phyloP scores from a whole-genome alignment of 2,797 vertebrate genomes.

The Dendrocincla fuliginosa region DNA sequence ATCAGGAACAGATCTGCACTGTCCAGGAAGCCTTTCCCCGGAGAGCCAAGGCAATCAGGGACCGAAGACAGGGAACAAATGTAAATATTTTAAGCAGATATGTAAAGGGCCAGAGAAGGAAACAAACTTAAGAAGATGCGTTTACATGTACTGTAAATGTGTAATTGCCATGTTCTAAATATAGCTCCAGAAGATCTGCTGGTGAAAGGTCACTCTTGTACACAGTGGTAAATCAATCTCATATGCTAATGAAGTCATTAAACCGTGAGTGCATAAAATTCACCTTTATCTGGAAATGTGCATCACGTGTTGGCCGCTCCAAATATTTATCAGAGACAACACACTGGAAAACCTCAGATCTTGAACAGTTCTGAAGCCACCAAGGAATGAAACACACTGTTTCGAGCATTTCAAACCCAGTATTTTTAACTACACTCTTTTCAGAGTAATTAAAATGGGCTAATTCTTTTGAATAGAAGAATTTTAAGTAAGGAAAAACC shows the following conservation, averaged over 20 bases:
- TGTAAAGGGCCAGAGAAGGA: background rate
- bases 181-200: background rate
- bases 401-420: background rate
- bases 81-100: background rate
- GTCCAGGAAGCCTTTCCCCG: background rate
- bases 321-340: background rate
- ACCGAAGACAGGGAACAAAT: background rate
- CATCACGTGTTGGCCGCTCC: background rate
- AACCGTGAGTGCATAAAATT: background rate
- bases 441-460: background rate
- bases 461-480: background rate
- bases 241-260: background rate
- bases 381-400: background rate
- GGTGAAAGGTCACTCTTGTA: constrained; percentile 29
- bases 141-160: background rate
- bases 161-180: background rate
- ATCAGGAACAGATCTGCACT: background rate
- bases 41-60: background rate
- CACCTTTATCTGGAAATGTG: background rate
- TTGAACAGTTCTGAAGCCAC: background rate
- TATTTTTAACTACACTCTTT: background rate
- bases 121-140: background rate
- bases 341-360: background rate
- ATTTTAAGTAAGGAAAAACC: background rate
- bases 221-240: constrained; percentile 15